Evolutionary conservation across 2,888 invertebrate genomes (phyloP).

Genomic region (Parnassius glacialis): DNA sequence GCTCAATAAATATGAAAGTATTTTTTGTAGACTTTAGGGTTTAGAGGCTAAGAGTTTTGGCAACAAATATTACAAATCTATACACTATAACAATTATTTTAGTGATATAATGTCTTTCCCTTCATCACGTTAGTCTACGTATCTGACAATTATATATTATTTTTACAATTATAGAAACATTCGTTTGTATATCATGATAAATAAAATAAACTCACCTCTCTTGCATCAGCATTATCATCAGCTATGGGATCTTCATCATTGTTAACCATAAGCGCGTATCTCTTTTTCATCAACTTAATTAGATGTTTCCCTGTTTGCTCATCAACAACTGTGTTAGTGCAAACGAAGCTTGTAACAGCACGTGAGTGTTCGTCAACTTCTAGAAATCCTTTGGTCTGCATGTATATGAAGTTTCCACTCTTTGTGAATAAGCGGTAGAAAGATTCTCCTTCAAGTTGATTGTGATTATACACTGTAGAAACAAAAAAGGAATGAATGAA

Average conservation of each 20-base stretch:
- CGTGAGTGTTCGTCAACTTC: slow-evolving; percentile 87
- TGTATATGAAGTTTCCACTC: slow-evolving; percentile 89
- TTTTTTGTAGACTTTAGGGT: no score
- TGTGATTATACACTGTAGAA: slow-evolving; percentile 85
- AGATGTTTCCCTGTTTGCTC: slow-evolving; percentile 86
- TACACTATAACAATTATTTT: no score
- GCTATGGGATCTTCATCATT: slow-evolving; percentile 34
- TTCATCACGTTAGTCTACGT: no score
- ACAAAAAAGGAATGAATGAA: no score
- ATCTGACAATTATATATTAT: no score
- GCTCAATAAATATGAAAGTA: no score
- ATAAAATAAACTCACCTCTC: slow-evolving; percentile 37
- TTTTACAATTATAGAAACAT: no score
- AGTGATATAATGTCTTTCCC: no score
- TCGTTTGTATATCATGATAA: background rate
- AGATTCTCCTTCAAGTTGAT: slow-evolving; percentile 88
- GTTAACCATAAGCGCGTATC: slow-evolving; percentile 82
- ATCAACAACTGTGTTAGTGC: slow-evolving; percentile 88
- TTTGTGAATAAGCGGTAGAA: slow-evolving; percentile 91
- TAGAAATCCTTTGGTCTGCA: slow-evolving; percentile 89
- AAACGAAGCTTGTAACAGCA: slow-evolving; percentile 89
- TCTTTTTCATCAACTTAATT: slow-evolving; percentile 87
- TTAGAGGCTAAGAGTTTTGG: no score
- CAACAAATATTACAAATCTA: no score
- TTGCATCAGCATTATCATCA: slow-evolving; percentile 40